Evolutionary conservation across 2,797 vertebrate species (phyloP).

Genomic region (Clarias pachynema): DNA sequence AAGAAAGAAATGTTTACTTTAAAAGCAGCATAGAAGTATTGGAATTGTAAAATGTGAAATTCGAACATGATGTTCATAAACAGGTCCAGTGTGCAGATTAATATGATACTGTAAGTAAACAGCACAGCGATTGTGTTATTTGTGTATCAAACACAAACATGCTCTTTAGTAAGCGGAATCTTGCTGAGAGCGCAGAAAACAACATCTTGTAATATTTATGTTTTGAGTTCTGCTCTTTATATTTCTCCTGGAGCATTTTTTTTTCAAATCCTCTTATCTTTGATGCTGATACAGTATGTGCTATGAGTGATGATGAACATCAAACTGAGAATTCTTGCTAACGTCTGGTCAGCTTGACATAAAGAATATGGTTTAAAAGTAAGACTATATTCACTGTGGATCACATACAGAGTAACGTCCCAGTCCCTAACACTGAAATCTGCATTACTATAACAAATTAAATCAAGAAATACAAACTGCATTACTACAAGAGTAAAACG

Average conservation of each 20-base stretch:
- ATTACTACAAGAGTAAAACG: neutral
- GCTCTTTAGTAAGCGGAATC: neutral
- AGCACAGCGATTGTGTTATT: constrained; percentile 3
- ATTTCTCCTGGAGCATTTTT: neutral
- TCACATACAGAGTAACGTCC: neutral
- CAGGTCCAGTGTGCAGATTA: neutral
- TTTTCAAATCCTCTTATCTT: neutral
- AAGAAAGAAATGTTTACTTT: neutral
- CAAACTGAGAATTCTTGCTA: neutral
- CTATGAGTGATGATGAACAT: neutral
- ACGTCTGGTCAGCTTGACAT: neutral
- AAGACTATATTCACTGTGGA: neutral
- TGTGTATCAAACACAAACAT: neutral
- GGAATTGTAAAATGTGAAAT: neutral
- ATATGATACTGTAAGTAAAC: neutral
- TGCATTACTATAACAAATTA: neutral
- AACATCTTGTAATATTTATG: neutral
- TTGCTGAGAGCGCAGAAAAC: neutral
- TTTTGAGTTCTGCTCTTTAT: neutral
- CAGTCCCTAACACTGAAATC: neutral
- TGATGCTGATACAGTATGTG: neutral
- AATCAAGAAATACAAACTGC: neutral
- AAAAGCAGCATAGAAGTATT: neutral
- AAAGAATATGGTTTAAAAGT: neutral
- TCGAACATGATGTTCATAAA: neutral